Conservation (phyloP, 2,113 vertebrate species). For the Oreochromis aureus region DNA sequence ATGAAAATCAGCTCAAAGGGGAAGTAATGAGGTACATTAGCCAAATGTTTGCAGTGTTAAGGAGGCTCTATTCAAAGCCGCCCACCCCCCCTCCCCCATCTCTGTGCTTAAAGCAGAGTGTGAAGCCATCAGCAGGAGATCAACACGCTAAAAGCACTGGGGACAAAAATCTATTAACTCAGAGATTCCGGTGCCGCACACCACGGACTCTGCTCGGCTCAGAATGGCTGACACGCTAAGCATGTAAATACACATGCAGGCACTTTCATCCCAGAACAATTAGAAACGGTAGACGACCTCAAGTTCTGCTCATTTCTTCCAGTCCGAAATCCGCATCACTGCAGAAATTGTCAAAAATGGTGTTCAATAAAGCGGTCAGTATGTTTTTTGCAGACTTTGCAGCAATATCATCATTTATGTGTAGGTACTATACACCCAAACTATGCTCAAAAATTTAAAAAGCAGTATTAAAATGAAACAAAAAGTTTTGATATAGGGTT, state of each 20-base stretch:
- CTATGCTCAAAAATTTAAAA: fast-evolving
- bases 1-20: constrained; percentile 51
- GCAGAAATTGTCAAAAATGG: not conserved
- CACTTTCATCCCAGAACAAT: constrained; percentile 28
- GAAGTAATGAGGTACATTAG: constrained; percentile 58
- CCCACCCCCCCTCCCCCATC: not conserved
- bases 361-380: not conserved
- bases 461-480: not conserved
- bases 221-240: constrained; percentile 34
- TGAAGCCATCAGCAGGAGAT: constrained; percentile 59
- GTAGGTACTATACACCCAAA: not conserved
- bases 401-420: not conserved
- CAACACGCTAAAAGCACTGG: constrained; percentile 48
- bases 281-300: not conserved
- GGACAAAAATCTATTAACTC: constrained; percentile 61
- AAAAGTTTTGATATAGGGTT: not conserved
- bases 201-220: not conserved
- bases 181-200: not conserved
- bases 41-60: constrained; percentile 55
- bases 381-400: not conserved
- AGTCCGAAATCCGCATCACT: not conserved
- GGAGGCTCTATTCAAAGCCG: constrained; percentile 42
- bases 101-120: constrained; percentile 37
- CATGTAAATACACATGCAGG: constrained; percentile 20
- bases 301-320: not conserved